These are phyloP conservation scores for Pelmatolapia mariae DNA, from an alignment of 2,113 vertebrate species.

Conservation along the genomic window DNA sequence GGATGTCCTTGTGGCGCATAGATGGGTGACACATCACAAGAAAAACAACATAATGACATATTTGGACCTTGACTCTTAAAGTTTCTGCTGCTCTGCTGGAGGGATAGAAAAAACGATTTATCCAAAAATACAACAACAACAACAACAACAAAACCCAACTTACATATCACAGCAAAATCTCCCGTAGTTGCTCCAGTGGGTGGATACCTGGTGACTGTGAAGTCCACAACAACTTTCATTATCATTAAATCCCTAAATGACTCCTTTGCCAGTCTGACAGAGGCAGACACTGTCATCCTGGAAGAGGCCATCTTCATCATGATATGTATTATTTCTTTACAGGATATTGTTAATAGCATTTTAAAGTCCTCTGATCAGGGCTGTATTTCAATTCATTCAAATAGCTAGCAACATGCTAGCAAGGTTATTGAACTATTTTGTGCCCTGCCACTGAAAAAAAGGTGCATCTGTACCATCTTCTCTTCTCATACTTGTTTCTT, in stretches of 20 bases:
- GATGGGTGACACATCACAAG: neutral
- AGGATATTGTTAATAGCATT: neutral
- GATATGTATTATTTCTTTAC: neutral
- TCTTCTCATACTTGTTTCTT: neutral
- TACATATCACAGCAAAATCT: neutral
- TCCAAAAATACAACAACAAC: neutral
- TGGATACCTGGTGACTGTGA: neutral
- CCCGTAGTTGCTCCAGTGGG: neutral
- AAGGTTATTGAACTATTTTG: neutral
- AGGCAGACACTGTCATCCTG: neutral
- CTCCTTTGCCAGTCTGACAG: neutral
- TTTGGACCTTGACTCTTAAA: neutral
- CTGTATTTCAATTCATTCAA: neutral
- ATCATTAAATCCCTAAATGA: neutral
- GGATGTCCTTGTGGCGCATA: neutral
- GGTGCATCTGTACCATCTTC: neutral
- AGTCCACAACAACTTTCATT: neutral
- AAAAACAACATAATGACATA: neutral
- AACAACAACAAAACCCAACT: neutral
- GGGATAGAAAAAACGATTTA: neutral
- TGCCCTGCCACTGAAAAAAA: neutral
- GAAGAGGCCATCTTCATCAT: neutral
- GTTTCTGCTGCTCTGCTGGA: neutral
- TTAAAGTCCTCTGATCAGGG: neutral
- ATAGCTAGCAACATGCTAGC: neutral